Conservation (phyloP, 64 coral and sea anemone species). For the Catalaphyllia jardinei region DNA sequence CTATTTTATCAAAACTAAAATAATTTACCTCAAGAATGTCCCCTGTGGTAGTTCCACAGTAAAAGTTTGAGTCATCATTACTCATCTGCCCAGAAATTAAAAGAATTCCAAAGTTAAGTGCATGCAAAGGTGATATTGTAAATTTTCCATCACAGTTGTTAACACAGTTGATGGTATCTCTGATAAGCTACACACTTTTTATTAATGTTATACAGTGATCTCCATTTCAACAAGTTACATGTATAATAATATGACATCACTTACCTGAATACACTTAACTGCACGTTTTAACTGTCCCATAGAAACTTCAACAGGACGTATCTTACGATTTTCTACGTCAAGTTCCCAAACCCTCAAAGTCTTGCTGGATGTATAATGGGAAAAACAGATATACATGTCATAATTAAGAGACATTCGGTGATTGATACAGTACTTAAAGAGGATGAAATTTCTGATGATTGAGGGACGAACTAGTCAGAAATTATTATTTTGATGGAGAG, state of each 20-base stretch:
- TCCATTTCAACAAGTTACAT: neutral
- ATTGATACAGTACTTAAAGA: no score
- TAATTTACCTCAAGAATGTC: conserved; percentile 82
- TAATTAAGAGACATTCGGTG: no score
- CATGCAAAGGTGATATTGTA: neutral
- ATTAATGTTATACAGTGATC: neutral
- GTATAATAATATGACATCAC: neutral
- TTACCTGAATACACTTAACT: conserved; percentile 94
- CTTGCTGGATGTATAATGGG: conserved; percentile 60
- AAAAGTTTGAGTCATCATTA: conserved; percentile 86
- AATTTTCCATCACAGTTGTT: neutral
- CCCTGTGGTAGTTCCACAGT: conserved; percentile 97
- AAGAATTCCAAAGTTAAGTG: neutral
- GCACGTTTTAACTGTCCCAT: conserved; percentile 93
- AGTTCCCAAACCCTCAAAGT: conserved; percentile 93
- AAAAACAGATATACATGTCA: neutral
- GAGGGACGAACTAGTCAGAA: no score
- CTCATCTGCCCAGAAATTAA: conserved; percentile 55
- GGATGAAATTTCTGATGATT: no score
- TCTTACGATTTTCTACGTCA: conserved; percentile 90
- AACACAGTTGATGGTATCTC: no score
- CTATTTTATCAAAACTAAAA: neutral
- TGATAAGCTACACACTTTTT: no score
- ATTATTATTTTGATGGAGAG: no score
- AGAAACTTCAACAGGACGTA: conserved; percentile 77